These are phyloP conservation scores for Oncorhynchus clarkii DNA, from an alignment of 2,113 vertebrate genomes.

Conservation along the genomic window DNA sequence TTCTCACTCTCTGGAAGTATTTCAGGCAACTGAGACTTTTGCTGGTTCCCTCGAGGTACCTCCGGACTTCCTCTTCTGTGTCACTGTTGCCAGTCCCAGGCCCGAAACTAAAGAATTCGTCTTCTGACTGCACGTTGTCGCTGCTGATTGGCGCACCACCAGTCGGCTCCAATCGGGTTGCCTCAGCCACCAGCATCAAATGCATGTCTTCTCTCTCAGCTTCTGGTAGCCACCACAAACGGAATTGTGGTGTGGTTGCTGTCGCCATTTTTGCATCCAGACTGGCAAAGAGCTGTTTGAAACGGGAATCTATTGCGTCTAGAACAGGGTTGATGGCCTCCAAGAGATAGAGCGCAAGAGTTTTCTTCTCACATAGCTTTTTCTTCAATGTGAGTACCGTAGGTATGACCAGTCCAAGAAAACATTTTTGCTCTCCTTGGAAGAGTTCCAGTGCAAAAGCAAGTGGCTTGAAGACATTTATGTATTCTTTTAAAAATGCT, in stretches of 20 bases:
- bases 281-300: slow-evolving; percentile 68
- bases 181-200: slow-evolving; percentile 59
- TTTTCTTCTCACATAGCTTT: slow-evolving; percentile 68
- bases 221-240: slow-evolving; percentile 69
- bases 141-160: slow-evolving; percentile 10
- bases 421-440: slow-evolving; percentile 73
- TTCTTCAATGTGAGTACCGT: slow-evolving; percentile 73
- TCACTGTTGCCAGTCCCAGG: slow-evolving; percentile 43
- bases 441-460: slow-evolving; percentile 72
- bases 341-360: slow-evolving; percentile 46
- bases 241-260: slow-evolving; percentile 68
- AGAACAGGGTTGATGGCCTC: slow-evolving; percentile 57
- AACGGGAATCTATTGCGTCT: slow-evolving; percentile 59
- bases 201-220: slow-evolving; percentile 69
- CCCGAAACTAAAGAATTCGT: slow-evolving; percentile 73
- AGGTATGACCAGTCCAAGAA: slow-evolving; percentile 70
- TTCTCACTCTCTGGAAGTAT: slow-evolving; percentile 70
- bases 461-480: slow-evolving; percentile 66
- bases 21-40: slow-evolving; percentile 71
- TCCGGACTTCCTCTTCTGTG: slow-evolving; percentile 61
- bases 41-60: slow-evolving; percentile 65
- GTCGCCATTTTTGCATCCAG: slow-evolving; percentile 66
- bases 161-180: slow-evolving; percentile 57
- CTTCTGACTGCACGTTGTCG: slow-evolving; percentile 38
- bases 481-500: slow-evolving; percentile 71